Conservation (phyloP, 2,113 vertebrate species). For the Mustela nigripes region DNA sequence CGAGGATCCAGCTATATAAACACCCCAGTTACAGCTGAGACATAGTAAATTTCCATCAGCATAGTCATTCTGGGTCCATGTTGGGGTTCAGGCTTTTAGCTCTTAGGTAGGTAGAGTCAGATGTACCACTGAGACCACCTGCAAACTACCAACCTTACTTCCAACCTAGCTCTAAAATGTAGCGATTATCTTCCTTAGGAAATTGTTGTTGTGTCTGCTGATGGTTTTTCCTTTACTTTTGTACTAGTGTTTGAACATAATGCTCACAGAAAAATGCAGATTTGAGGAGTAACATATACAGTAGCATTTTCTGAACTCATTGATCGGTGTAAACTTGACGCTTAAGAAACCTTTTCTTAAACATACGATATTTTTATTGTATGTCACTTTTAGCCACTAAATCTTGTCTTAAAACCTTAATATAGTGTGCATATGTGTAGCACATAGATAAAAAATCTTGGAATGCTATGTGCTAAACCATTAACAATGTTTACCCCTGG, state of each 20-base stretch:
- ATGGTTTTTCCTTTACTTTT: neutral
- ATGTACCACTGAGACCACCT: neutral
- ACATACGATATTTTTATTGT: neutral
- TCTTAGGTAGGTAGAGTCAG: neutral
- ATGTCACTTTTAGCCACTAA: constrained; percentile 12
- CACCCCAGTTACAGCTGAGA: neutral
- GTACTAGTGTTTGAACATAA: constrained; percentile 4
- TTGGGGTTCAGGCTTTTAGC: neutral
- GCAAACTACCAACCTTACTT: neutral
- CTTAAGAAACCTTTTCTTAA: constrained; percentile 32
- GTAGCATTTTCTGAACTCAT: neutral
- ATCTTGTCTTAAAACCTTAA: neutral
- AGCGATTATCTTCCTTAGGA: neutral
- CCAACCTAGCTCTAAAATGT: neutral
- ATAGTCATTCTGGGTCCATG: neutral
- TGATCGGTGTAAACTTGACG: neutral
- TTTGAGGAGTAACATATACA: neutral
- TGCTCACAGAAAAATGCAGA: neutral
- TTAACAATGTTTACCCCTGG: neutral
- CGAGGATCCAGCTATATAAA: neutral
- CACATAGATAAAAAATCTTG: neutral
- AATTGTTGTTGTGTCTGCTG: neutral
- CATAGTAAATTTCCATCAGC: neutral
- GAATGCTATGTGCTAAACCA: neutral
- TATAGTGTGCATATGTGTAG: neutral